Evolutionary conservation across 2,797 vertebrate species (phyloP), one percentile per base, ranked within the genome.

Genomic region (Coluber constrictor): DNA sequence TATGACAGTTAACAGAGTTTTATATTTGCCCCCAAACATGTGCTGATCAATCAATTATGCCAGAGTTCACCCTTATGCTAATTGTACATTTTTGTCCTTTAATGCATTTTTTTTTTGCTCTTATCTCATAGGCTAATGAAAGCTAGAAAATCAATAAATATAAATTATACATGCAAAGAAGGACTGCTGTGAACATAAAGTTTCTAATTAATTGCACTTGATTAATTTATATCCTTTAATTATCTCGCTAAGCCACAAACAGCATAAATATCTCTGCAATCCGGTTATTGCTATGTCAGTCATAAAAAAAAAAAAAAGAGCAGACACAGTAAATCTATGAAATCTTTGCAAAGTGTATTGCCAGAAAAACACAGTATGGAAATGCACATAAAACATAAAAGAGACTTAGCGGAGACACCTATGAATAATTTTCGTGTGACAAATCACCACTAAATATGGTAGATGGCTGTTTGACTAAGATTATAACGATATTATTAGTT

Each of bases 191-290:
- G 98, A 99, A 99, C 99, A 99, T 99, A 99, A 99, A 99, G 98
- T 98, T 98, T 99, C 98, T 99, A 99, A 99, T 99, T 99, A 99
- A 99, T 99, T 99, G 99, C 98, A 98, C 98, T 99, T 99, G 99
- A 99, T 99, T 99, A 99, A 99, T 99, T 99, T 99, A 99, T 99
- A 99, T 99, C 98, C 99, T 99, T 99, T 99, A 99, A 99, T 99
- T 99, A 99, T 99, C 99, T 99, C 98, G 98, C 98, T 98, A 97
- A 98, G 98, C 98, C 98, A 98, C 99, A 99, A 99, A 99, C 98
- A 99, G 99, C 98, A 99, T 99, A 99, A 99, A 99, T 99, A 99
- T 99, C 98, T 97, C 97, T 98, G 99, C 99, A 99, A 99, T 99
- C 99, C 99, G 98, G 98, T 99, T 99, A 99, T 99, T 99, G 99